These are phyloP conservation scores for Chaetodon trifascialis DNA, from an alignment of 2,113 vertebrate species.

Conservation along the genomic window DNA sequence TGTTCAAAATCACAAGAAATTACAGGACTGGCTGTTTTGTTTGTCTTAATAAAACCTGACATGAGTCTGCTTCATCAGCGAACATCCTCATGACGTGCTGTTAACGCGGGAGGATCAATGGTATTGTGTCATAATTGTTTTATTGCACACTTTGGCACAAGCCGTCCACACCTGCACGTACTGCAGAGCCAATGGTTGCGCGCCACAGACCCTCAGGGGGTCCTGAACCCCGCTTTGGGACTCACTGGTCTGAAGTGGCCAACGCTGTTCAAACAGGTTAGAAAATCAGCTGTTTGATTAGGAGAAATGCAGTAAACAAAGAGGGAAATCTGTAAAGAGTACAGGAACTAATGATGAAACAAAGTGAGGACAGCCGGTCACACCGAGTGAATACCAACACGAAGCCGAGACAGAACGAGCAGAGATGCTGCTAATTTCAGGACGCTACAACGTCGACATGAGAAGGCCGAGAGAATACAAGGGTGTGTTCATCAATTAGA, in stretches of 20 bases:
- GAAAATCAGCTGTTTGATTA: not conserved
- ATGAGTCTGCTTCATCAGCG: not conserved
- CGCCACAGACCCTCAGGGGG: not conserved
- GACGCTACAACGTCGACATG: not conserved
- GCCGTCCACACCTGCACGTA: not conserved
- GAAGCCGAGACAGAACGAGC: not conserved
- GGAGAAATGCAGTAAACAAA: not conserved
- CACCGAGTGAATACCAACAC: too few relatives aligned
- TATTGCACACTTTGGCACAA: not conserved
- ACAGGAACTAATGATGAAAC: not conserved
- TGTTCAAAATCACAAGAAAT: not conserved
- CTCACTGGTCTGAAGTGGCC: too few relatives aligned
- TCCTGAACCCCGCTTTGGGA: not conserved
- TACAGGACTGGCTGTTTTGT: not conserved
- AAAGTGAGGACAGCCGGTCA: too few relatives aligned
- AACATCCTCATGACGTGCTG: too few relatives aligned
- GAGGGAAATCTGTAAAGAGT: not conserved
- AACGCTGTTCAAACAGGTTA: not conserved
- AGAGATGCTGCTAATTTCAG: not conserved
- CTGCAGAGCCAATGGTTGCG: not conserved
- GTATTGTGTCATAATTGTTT: slow-evolving; percentile 32
- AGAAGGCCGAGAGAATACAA: not conserved
- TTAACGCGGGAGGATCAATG: not conserved
- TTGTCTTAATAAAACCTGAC: too few relatives aligned
- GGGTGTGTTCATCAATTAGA: not conserved